Percentiles rank a stretch among this genome's conserved stretches.
These are phyloP conservation scores for Xylophagus ater DNA, from an alignment of 2,888 invertebrate species.

Conservation along the genomic window DNA sequence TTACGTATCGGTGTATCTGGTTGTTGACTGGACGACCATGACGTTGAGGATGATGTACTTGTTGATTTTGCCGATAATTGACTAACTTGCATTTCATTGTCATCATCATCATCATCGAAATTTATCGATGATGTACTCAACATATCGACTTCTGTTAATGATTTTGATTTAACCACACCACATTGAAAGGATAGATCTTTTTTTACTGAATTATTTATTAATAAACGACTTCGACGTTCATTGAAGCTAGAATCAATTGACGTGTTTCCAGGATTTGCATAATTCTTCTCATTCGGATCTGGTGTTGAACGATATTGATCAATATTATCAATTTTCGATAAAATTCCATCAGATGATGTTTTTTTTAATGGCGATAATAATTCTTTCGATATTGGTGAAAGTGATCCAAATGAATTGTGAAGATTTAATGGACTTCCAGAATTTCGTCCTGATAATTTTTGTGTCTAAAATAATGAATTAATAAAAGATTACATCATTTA, in stretches of 20 bases:
- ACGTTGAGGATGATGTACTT: constrained; percentile 14
- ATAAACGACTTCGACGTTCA: constrained; percentile 26
- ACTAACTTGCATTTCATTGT: constrained; percentile 30
- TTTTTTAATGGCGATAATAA: too few relatives aligned
- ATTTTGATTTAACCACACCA: constrained; percentile 9
- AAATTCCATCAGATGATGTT: too few relatives aligned
- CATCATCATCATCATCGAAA: constrained; percentile 18
- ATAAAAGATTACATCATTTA: too few relatives aligned
- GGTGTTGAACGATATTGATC: constrained; percentile 16
- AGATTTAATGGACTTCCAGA: constrained; percentile 26
- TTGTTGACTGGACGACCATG: constrained; percentile 24
- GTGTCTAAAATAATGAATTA: too few relatives aligned
- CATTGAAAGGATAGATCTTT: too few relatives aligned
- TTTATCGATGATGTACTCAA: constrained; percentile 8
- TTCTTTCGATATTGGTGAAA: constrained; percentile 35
- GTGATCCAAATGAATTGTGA: constrained; percentile 33
- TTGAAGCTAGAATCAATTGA: constrained; percentile 30
- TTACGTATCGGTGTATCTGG: constrained; percentile 32
- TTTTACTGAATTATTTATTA: too few relatives aligned
- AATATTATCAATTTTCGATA: too few relatives aligned
- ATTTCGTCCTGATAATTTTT: too few relatives aligned
- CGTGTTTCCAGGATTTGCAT: too few relatives aligned
- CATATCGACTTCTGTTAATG: constrained; percentile 4
- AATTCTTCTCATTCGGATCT: too few relatives aligned
- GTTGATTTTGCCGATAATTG: constrained; percentile 26